Percentiles rank a stretch among this genome's conserved stretches.
phyloP scores from a whole-genome alignment of 2,113 vertebrate genomes.

The Morphnarchus princeps region DNA sequence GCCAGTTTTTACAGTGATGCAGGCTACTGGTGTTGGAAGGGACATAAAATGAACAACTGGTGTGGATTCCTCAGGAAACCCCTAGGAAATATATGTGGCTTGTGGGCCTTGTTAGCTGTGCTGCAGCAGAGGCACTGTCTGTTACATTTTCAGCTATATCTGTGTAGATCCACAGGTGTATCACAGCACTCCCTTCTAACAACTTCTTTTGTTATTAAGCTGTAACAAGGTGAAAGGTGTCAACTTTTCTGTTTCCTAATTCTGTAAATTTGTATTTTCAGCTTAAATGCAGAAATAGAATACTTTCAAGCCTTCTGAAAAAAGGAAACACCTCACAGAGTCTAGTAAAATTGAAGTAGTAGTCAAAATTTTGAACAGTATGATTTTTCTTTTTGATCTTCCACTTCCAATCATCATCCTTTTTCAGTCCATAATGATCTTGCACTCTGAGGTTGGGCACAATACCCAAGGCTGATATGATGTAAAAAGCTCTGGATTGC shows the following conservation, averaged over 20 bases:
- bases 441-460: neutral
- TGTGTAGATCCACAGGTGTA: neutral
- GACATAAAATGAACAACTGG: neutral
- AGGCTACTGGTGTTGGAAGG: neutral
- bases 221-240: neutral
- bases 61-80: neutral
- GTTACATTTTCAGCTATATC: neutral
- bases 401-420: accelerated
- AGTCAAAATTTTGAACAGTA: neutral
- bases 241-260: neutral
- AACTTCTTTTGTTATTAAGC: neutral
- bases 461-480: neutral
- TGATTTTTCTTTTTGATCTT: neutral
- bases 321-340: neutral
- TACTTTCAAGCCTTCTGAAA: neutral
- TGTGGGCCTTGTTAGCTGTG: neutral
- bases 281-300: neutral
- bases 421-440: neutral
- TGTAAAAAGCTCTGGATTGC: neutral
- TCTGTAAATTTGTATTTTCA: neutral
- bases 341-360: neutral
- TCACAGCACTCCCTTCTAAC: neutral
- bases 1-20: neutral
- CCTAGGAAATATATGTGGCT: neutral
- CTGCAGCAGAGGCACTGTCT: neutral